Evolutionary conservation across 2,113 vertebrate species (phyloP).

Genomic region (Heterotilapia buettikoferi): DNA sequence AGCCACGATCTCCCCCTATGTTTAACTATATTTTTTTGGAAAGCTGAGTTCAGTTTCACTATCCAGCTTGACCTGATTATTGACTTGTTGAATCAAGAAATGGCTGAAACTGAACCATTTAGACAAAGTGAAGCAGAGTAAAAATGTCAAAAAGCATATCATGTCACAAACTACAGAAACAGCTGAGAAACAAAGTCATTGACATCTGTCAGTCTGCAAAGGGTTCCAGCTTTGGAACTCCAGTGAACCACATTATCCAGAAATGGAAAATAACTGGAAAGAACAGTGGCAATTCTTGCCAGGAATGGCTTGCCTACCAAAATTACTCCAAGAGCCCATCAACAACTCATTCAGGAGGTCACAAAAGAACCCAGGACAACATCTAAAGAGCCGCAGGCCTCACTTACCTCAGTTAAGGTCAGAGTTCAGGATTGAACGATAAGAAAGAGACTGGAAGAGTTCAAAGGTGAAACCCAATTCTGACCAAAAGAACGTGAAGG

Average conservation of each 20-base stretch:
- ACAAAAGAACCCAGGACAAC: background rate
- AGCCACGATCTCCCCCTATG: no score
- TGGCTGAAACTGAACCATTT: background rate
- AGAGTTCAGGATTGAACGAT: background rate
- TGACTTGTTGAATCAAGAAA: background rate
- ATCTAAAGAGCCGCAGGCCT: background rate
- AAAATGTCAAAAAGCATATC: background rate
- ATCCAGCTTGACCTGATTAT: background rate
- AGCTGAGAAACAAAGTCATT: background rate
- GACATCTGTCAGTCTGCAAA: background rate
- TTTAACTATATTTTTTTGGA: background rate
- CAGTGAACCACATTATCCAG: background rate
- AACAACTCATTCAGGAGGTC: background rate
- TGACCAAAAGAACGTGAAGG: background rate
- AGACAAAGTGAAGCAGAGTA: background rate
- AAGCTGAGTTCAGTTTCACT: background rate
- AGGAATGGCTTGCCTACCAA: background rate
- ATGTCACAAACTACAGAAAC: background rate
- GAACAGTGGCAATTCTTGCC: background rate
- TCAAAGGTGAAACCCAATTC: background rate
- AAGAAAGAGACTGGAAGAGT: background rate
- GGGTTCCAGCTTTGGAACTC: background rate
- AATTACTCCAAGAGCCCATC: background rate
- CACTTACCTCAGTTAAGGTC: background rate
- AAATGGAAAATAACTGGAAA: background rate